These are phyloP conservation scores for Linnaemya vulpina DNA, from an alignment of 2,888 invertebrate genomes.

Conservation along the genomic window DNA sequence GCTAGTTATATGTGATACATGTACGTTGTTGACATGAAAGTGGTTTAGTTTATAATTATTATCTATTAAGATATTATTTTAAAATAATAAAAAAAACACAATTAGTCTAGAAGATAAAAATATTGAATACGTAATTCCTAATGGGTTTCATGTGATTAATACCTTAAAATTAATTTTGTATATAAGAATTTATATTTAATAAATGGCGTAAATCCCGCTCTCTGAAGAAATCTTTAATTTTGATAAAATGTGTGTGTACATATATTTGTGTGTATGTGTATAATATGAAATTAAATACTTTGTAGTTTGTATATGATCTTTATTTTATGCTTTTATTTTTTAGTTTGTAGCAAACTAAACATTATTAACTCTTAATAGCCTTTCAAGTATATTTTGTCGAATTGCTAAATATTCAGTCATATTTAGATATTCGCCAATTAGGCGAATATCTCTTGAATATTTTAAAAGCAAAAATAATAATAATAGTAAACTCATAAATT, in stretches of 20 bases:
- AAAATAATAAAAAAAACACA: neutral
- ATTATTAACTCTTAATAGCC: no score
- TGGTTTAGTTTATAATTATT: constrained; percentile 7
- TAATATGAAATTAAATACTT: no score
- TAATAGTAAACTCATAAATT: no score
- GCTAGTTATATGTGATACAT: neutral
- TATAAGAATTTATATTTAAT: neutral
- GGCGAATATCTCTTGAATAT: no score
- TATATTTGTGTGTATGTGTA: no score
- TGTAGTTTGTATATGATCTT: no score
- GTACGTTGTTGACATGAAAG: neutral
- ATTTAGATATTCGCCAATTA: no score
- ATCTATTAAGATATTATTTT: neutral
- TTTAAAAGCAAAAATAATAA: no score
- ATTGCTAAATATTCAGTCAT: no score
- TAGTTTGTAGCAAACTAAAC: no score
- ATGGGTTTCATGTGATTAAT: neutral
- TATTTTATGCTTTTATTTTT: no score
- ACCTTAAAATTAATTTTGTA: neutral
- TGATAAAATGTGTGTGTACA: neutral
- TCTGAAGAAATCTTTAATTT: neutral
- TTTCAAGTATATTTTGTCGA: no score
- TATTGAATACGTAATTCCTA: neutral
- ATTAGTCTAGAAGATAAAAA: constrained; percentile 6
- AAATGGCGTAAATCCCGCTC: neutral